Evolutionary conservation across 2,888 invertebrate genomes (phyloP).

Genomic region (Saturnia japonica): DNA sequence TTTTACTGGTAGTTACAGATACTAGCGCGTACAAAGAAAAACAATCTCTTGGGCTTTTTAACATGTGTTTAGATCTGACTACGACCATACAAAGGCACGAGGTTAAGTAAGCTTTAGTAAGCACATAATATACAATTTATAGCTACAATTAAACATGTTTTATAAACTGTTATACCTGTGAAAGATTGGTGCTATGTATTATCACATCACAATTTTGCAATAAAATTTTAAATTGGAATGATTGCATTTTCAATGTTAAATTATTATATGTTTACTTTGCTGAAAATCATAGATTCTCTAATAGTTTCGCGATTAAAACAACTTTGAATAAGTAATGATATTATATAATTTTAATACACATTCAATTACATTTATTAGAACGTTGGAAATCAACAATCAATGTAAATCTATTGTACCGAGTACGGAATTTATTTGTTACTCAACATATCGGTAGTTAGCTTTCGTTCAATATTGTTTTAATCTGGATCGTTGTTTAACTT

Average conservation of each 20-base stretch:
- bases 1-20: too few species aligned
- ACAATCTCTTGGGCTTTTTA: too few species aligned
- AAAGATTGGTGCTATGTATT: neutral
- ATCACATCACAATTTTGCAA: neutral
- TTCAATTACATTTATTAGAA: neutral
- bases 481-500: neutral
- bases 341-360: neutral
- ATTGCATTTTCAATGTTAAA: neutral
- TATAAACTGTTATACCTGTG: neutral
- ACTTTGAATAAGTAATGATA: neutral
- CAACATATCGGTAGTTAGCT: neutral
- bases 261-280: neutral
- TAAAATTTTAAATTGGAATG: too few species aligned
- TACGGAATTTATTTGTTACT: neutral
- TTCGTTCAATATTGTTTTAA: conserved; percentile 1
- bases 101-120: neutral
- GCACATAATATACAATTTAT: neutral
- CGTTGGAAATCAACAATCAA: neutral
- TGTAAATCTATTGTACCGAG: neutral
- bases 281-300: neutral
- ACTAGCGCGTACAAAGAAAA: too few species aligned
- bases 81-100: neutral
- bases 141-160: neutral
- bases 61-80: too few species aligned
- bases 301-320: neutral